Percentiles rank a stretch among this genome's conserved stretches.
These are phyloP conservation scores for Eueides isabella DNA, from an alignment of 1,140 invertebrate species.

Conservation along the genomic window DNA sequence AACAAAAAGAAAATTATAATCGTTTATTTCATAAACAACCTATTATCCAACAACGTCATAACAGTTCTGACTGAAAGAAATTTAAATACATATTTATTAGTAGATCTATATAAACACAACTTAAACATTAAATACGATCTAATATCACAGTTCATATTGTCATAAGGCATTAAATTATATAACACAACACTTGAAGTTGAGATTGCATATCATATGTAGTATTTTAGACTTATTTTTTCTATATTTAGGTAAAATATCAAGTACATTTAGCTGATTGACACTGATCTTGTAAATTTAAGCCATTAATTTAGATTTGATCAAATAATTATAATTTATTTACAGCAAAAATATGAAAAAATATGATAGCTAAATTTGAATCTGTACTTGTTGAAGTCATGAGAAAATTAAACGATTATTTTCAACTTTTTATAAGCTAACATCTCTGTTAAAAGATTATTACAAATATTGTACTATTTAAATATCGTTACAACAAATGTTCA, in stretches of 20 bases:
- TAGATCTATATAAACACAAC: constrained; percentile 51
- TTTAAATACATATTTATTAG: constrained; percentile 65
- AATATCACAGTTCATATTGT: constrained; percentile 67
- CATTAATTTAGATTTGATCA: not conserved
- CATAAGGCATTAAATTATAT: constrained; percentile 38
- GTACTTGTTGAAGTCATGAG: not conserved
- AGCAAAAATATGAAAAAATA: too few species aligned
- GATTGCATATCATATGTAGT: constrained; percentile 10
- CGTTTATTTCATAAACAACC: constrained; percentile 79
- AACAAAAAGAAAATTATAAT: constrained; percentile 50
- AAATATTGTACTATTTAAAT: not conserved
- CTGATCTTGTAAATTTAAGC: not conserved
- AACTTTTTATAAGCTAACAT: not conserved
- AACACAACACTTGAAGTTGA: not conserved
- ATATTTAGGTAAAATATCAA: not conserved
- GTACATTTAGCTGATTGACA: too few species aligned
- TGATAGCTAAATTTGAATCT: not conserved
- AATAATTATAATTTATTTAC: too few species aligned
- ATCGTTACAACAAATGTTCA: not conserved
- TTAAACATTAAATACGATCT: constrained; percentile 56
- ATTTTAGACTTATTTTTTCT: not conserved
- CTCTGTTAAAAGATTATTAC: not conserved
- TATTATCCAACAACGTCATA: constrained; percentile 68
- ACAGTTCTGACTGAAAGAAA: constrained; percentile 62
- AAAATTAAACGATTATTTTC: not conserved